Conservation (phyloP, 1,140 invertebrate genomes). For the Coptotermes formosanus region DNA sequence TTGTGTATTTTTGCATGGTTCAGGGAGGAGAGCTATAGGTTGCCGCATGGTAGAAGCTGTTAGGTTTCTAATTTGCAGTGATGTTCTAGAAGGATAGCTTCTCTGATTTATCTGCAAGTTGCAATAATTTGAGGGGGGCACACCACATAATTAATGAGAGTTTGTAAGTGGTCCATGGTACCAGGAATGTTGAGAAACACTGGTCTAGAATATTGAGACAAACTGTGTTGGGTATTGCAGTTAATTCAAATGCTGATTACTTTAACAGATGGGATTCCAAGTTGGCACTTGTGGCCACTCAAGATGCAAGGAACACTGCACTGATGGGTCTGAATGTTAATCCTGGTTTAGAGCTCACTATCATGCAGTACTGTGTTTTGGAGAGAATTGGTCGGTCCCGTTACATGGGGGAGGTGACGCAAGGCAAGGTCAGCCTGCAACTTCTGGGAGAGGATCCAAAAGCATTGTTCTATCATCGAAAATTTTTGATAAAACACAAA, state of each 20-base stretch:
- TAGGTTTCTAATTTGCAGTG: no score
- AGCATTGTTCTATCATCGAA: constrained; percentile 65
- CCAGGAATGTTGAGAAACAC: no score
- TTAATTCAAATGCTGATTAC: neutral
- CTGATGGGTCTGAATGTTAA: constrained; percentile 54
- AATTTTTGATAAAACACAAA: constrained; percentile 57
- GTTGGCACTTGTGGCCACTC: constrained; percentile 72
- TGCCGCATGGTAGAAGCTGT: no score
- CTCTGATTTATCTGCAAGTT: no score
- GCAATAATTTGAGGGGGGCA: no score
- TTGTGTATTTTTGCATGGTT: no score
- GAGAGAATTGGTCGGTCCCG: constrained; percentile 75
- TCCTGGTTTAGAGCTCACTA: constrained; percentile 54
- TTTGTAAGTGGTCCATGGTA: no score
- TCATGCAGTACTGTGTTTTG: constrained; percentile 67
- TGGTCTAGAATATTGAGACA: no score
- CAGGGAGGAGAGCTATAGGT: no score
- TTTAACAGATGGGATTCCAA: constrained; percentile 54
- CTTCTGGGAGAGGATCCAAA: constrained; percentile 59
- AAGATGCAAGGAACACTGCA: constrained; percentile 57
- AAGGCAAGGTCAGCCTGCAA: constrained; percentile 59
- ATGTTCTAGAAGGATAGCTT: no score
- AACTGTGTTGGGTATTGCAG: no score
- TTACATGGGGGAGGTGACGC: constrained; percentile 67
- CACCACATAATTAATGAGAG: no score